phyloP scores from a whole-genome alignment of 1,140 invertebrate species.

The Leptinotarsa undecemlineata region DNA sequence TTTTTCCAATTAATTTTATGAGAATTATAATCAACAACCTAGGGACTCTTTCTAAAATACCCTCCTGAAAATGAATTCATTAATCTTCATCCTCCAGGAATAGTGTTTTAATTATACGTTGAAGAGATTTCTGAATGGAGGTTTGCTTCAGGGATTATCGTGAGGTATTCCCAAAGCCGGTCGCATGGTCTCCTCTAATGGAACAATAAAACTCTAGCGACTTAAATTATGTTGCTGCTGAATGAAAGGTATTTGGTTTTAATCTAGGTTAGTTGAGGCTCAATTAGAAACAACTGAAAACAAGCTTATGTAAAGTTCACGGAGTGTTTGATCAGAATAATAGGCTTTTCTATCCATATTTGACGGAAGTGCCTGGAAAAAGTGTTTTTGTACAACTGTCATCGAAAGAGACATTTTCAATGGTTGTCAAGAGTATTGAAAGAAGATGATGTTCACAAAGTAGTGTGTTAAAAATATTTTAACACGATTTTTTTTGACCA shows the following conservation, averaged over 20 bases:
- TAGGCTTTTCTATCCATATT: neutral
- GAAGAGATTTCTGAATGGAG: neutral
- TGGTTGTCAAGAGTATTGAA: too few species aligned
- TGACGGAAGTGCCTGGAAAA: neutral
- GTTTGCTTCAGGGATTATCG: neutral
- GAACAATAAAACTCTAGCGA: slow-evolving; percentile 6
- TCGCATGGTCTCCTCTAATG: neutral
- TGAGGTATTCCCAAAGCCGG: neutral
- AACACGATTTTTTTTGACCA: too few species aligned
- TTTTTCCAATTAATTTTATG: too few species aligned
- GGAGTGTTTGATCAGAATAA: neutral
- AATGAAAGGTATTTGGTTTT: neutral
- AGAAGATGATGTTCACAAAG: too few species aligned
- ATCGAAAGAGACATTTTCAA: too few species aligned
- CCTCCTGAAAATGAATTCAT: too few species aligned
- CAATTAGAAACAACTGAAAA: neutral
- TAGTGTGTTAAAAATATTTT: too few species aligned
- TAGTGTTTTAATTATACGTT: neutral
- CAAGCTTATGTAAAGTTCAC: neutral
- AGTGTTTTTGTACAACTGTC: too few species aligned
- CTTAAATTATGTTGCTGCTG: neutral
- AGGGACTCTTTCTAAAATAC: too few species aligned
- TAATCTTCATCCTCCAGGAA: neutral
- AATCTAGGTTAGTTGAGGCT: neutral
- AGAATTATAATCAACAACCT: too few species aligned